Base-by-base conservation (phyloP, 2,888 invertebrate species). In the Lasioglossum calceatum region DNA sequence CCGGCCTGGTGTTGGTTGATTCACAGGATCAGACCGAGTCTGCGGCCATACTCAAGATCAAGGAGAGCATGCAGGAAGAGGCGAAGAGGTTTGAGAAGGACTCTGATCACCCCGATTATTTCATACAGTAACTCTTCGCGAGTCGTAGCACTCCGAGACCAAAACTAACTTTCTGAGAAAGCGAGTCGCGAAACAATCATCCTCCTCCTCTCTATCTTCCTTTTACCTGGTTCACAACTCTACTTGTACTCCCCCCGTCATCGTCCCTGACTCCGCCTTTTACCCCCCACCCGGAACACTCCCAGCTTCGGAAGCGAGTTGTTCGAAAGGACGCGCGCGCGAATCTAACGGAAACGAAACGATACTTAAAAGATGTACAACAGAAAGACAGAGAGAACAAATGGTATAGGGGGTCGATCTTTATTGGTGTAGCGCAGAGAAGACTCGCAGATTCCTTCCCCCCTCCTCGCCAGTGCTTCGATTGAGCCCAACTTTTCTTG, bases 51-150 rank as follows among this genome's bases (percentile, higher is more conserved):
- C 97, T 99, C 96, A 99, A 99, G 97, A 99, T 99, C 96, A 99
- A 99, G 97, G 99, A 99, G 96, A 99, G 99, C 97, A 99, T 99
- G 99, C 99, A 99, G 96, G 99, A 99, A 96, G 99, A 99, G 96
- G 99, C 99, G 96, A 99, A 99, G 97, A 98, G 99, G 96, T 99
- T 99, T 96, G 99, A 99, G 96, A 99, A 99, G 97, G 99, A 99
- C 96, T 98, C 98, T 93, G 99, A 99, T 96, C 98, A 98, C 96
- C 98, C 98, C 95, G 98, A 99, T 96, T 99, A 98, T 97, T 99
- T 98, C 96, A 98, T 99, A 98, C 98, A 98, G 97, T 98, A 98
- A 97, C 94, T 94, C 92, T 92, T 92, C 91, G 92, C 92, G 93
- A 92, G 90, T 94, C 92, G 92, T 92, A 92, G 93, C 92, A 92